Evolutionary conservation across 2,113 vertebrate species (phyloP), one percentile per base, ranked within the genome.

Genomic region (Oceanites oceanicus): DNA sequence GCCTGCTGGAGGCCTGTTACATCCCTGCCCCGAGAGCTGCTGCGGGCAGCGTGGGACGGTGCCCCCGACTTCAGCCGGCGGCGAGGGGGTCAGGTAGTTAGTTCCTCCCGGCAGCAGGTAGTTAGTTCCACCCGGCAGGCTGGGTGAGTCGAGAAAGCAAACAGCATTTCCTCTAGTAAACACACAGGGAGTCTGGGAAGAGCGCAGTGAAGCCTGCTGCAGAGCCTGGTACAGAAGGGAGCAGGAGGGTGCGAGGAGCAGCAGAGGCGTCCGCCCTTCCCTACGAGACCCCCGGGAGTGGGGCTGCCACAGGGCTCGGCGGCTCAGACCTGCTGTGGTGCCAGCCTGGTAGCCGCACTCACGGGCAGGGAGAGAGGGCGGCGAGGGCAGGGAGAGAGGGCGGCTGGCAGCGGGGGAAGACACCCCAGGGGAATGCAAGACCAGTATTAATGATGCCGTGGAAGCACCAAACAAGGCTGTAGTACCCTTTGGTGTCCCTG

Each of bases 191-290:
- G 44, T 9, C 27, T 9, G 21, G 52, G 32, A 11, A 14, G 25
- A 13, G 13, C 2, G 7, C 21, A 42, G 49, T 5, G 15, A 6
- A 5, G 2, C 1, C 52, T 7, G 2, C 11, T 8, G 15, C 44
- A 19, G 30, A 66, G 50, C 25, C 42, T 25, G 4, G 5, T 27
- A 15, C 30, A 15, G 8, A 12, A 4, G 2, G 11, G 17, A 30
- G 22, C 23, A 10, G 47, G 59, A 18, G 36, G 29, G 58, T 1
- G 3, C 1, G 6, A 40, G 23, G 3, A 26, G 62, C 40, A n/a
- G 73, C 38, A 9, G 45, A 6, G 9, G 53, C 5, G 5, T 19
- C 45, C 45, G 17, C 17, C 67, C 38, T 13, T 74, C 45, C 75
- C 56, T 71, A 7, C 44, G 25, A 7, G 12, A 3, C 8, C 11